Evolutionary conservation across 2,888 invertebrate genomes (phyloP).

Genomic region (Drosophila histrio): DNA sequence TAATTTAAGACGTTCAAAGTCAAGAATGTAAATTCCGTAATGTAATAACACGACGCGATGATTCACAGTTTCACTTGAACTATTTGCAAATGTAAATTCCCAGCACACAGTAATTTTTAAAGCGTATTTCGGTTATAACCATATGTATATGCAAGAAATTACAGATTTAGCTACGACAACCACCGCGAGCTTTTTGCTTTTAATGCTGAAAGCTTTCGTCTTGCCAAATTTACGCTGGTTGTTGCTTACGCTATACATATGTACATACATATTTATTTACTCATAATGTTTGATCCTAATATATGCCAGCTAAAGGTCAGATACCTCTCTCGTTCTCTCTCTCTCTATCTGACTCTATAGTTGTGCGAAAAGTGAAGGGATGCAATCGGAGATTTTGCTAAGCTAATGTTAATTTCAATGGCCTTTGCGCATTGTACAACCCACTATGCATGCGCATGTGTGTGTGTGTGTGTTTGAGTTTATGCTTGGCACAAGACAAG

Average conservation of each 20-base stretch:
- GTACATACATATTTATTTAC: background rate
- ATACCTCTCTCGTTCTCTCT: background rate
- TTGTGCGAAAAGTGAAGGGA: constrained; percentile 68
- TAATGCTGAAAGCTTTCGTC: constrained; percentile 28
- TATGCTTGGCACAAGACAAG: constrained; percentile 58
- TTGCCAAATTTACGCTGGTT: constrained; percentile 4
- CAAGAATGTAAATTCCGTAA: constrained; percentile 23
- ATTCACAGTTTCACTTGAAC: background rate
- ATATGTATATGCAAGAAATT: too few species aligned
- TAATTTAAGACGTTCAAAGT: constrained; percentile 1
- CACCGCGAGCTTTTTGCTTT: constrained; percentile 33
- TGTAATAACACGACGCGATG: background rate
- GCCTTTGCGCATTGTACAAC: constrained; percentile 53
- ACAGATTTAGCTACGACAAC: constrained; percentile 39
- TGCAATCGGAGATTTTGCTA: constrained; percentile 53
- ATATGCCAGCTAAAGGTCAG: constrained; percentile 40
- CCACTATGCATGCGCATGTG: background rate
- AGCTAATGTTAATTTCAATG: constrained; percentile 47
- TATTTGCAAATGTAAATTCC: background rate
- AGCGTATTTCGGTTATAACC: too few species aligned
- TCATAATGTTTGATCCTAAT: constrained; percentile 36
- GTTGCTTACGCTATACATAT: background rate
- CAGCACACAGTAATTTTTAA: background rate
- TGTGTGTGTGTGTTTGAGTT: constrained; percentile 22
- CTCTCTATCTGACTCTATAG: background rate